Percentiles rank a stretch among this genome's conserved stretches.
These are phyloP conservation scores for Nylanderia fulva DNA, from an alignment of 1,140 invertebrate genomes.

Conservation along the genomic window DNA sequence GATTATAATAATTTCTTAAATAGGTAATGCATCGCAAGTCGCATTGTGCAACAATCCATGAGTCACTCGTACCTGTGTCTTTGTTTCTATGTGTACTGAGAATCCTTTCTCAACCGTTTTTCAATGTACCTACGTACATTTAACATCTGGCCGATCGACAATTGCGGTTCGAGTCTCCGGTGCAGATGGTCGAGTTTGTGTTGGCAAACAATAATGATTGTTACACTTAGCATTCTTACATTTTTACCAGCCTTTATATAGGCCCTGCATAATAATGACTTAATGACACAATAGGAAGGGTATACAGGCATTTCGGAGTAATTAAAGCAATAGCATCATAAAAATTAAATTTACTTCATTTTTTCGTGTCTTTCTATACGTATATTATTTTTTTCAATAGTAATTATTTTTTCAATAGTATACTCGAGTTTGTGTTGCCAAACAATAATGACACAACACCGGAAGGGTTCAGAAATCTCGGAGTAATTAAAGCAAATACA, in stretches of 20 bases:
- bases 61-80: constrained; percentile 8
- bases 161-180: constrained; percentile 71
- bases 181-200: constrained; percentile 73
- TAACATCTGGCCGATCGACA: constrained; percentile 69
- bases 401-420: too few relatives aligned
- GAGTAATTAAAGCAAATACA: constrained; percentile 21
- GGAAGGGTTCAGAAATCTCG: constrained; percentile 20
- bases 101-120: constrained; percentile 35
- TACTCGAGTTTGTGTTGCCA: too few relatives aligned
- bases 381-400: neutral
- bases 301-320: neutral
- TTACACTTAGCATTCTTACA: constrained; percentile 76
- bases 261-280: constrained; percentile 77
- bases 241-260: constrained; percentile 73
- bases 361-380: neutral
- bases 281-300: constrained; percentile 72
- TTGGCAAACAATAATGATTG: constrained; percentile 73
- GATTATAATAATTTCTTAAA: neutral
- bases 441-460: constrained; percentile 76
- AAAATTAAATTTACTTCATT: neutral
- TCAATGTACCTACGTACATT: constrained; percentile 32
- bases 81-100: constrained; percentile 2
- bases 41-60: constrained; percentile 34
- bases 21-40: neutral
- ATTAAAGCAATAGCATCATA: constrained; percentile 6